Percentiles rank a stretch among this genome's conserved stretches.
phyloP scores from a whole-genome alignment of 2,113 vertebrate genomes.

The Hippopotamus amphibius region DNA sequence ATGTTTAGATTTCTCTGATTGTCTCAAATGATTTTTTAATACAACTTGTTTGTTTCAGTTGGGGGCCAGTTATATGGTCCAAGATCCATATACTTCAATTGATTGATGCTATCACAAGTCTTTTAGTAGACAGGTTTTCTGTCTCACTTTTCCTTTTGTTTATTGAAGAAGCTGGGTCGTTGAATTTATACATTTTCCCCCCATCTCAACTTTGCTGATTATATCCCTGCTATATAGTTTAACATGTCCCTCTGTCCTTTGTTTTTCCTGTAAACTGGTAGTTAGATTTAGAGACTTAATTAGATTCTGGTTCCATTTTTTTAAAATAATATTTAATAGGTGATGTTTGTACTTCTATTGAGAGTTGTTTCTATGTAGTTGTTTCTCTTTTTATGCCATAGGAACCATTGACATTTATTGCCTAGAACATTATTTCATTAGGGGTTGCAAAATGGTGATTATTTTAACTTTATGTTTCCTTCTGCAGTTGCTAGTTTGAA shows the following conservation, averaged over 20 bases:
- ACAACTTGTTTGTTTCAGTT: neutral
- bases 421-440: slow-evolving; percentile 29
- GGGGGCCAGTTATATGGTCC: neutral
- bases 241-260: neutral
- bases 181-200: neutral
- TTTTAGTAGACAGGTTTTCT: slow-evolving; percentile 3
- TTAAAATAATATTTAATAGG: neutral
- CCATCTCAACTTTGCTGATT: neutral
- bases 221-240: neutral
- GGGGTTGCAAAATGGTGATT: slow-evolving; percentile 16
- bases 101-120: neutral
- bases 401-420: slow-evolving; percentile 35
- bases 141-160: slow-evolving; percentile 10
- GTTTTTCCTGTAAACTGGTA: neutral
- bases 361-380: neutral
- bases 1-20: neutral
- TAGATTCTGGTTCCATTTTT: neutral
- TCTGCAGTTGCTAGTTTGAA: neutral
- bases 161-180: slow-evolving; percentile 19
- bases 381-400: slow-evolving; percentile 26
- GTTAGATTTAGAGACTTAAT: slow-evolving; percentile 23
- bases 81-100: neutral
- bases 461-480: neutral
- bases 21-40: neutral
- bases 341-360: neutral